phyloP scores from a whole-genome alignment of 2,888 invertebrate genomes.

The Lacanobia wlatinum region DNA sequence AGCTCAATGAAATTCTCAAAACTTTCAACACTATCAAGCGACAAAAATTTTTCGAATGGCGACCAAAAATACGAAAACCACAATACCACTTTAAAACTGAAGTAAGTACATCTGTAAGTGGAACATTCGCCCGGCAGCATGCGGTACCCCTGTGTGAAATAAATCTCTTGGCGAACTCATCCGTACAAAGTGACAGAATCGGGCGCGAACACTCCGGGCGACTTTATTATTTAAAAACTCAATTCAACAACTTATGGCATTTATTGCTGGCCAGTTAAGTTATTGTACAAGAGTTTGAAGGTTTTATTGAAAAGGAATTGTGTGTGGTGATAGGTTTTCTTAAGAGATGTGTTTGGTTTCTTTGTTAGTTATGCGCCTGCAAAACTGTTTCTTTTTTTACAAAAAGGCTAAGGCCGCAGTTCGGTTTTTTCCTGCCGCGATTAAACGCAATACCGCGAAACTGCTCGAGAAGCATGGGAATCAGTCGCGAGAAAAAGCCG shows the following conservation, averaged over 20 bases:
- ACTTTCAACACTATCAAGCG: neutral
- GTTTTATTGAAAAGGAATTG: slow-evolving; percentile 17
- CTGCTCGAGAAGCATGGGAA: no score
- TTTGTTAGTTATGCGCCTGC: neutral
- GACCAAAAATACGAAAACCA: neutral
- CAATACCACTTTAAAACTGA: slow-evolving; percentile 10
- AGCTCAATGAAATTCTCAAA: neutral
- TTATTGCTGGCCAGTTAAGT: slow-evolving; percentile 42
- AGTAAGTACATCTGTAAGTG: slow-evolving; percentile 27
- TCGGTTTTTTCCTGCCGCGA: no score
- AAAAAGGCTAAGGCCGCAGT: no score
- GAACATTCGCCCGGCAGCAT: slow-evolving; percentile 20
- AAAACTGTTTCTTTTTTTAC: no score
- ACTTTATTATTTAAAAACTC: slow-evolving; percentile 71
- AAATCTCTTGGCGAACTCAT: slow-evolving; percentile 76
- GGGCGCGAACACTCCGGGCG: slow-evolving; percentile 70
- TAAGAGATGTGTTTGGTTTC: neutral
- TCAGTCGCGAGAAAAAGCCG: no score
- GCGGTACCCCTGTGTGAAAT: slow-evolving; percentile 66
- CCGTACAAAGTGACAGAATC: slow-evolving; percentile 76
- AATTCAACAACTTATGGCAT: slow-evolving; percentile 58
- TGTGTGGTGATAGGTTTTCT: neutral
- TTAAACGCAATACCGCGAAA: no score
- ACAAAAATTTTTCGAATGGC: neutral
- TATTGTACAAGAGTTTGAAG: slow-evolving; percentile 28